Conservation (phyloP, 2,888 invertebrate genomes). For the Philonicus albiceps region DNA sequence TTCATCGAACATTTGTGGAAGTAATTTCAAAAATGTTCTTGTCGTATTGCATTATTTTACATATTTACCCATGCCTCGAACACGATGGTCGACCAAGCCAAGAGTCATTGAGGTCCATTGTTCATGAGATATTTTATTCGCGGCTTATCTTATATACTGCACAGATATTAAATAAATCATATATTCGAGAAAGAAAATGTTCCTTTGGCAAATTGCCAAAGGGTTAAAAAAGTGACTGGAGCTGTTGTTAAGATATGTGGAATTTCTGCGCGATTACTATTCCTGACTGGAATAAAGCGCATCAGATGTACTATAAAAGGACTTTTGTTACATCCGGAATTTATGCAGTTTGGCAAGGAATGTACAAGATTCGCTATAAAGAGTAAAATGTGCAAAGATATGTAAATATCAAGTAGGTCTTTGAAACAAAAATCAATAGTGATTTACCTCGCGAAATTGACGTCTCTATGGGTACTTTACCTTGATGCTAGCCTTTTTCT, state of each 20-base stretch:
- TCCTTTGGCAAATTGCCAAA: background rate
- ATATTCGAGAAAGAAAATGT: background rate
- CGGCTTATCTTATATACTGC: background rate
- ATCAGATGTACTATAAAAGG: background rate
- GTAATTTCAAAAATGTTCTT: background rate
- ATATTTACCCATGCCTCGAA: background rate
- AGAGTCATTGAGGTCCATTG: background rate
- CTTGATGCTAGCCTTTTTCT: background rate
- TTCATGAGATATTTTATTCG: background rate
- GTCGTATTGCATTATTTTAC: background rate
- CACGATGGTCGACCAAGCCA: background rate
- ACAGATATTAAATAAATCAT: conserved; percentile 8
- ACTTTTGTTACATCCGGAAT: conserved; percentile 11
- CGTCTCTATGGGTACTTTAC: background rate
- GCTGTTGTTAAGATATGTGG: background rate
- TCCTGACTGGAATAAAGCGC: background rate
- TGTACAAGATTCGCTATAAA: background rate
- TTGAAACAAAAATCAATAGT: conserved; percentile 16
- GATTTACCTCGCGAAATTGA: conserved; percentile 14
- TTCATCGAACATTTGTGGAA: background rate
- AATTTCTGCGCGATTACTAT: background rate
- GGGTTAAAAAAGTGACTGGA: background rate
- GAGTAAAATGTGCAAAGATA: conserved; percentile 17
- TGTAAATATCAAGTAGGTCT: background rate
- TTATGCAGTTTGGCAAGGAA: conserved; percentile 11